Evolutionary conservation across 2,888 invertebrate species (phyloP), one percentile per base, ranked within the genome.

Genomic region (Bugulina stolonifera): DNA sequence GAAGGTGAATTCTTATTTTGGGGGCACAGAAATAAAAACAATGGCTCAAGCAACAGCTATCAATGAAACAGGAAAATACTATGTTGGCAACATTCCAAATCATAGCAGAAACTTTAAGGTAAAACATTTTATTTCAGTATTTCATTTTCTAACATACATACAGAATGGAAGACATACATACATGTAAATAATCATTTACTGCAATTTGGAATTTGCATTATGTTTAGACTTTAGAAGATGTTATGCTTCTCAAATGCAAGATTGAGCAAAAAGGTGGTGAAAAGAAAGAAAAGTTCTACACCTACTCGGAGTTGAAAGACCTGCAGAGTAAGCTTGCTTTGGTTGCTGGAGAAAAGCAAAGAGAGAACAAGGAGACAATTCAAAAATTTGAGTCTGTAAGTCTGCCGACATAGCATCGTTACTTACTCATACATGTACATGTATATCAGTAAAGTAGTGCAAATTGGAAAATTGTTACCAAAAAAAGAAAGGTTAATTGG

Each of bases 271-370:
- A 73, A 14, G 75, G 73, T 1, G 72, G 73, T 14, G 54, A 71
- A 14, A 71, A 29, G 22, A 23, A 69, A 22, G 29, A 69, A 22
- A 29, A 69, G 72, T 52, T 22, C 2, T 79, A 79, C 73, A 74
- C 75, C 22, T 77, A 75, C 71, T 72, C 74, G 34, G 75, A 79
- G 69, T 73, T 82, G n/a, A 76, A 77, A 64, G 81, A 81, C 71
- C 74, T 82, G 35, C 81, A 81, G 75, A 80, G 81, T 64, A 77
- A 80, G 70, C 77, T 82, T 34, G 80, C 81, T 80, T 73, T 82
- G 70, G 80, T 82, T 1, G 81, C 80, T 35, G 82, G 81, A n/a
- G 78, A 79, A 75, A 79, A 79, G 22, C 79, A 79, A 55, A 77
- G 77, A 54, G 78, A 77, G 29, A 79, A 77, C 54, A 77, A 78